Base-by-base conservation (phyloP, 2,797 vertebrate species). In the Tapera naevia region DNA sequence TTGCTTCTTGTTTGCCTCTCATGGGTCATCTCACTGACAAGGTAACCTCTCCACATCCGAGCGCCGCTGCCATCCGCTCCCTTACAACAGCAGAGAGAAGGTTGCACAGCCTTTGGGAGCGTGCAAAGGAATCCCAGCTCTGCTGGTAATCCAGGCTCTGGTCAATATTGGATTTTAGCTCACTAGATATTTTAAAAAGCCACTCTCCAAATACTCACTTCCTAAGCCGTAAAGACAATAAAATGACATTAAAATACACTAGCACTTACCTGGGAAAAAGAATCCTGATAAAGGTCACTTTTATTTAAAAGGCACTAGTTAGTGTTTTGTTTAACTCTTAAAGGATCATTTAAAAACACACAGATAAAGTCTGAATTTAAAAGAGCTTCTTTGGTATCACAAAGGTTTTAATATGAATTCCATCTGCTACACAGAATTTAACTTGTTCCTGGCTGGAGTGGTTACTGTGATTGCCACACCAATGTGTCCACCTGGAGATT, bases 281-380 rank as follows among this genome's bases (percentile, higher is more conserved):
- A 71, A 17, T 10, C 27, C 9, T 0, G 3, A 3, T 60, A 93
- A 93, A 95, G 66, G 80, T 91, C 88, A 84, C 16, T 84, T 64
- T 25, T 91, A 67, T 93, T 91, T 86, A 33, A 91, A 76, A 88
- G 83, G 53, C 17, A 56, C 5, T 28, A 57, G n/a, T 9, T 58
- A 35, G 25, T 71, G 28, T 83, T 94, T 88, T 89, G 32, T 78
- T 88, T 95, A 94, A 93, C 86, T 93, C 90, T 88, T 91, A 86
- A 74, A 64, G 23, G 57, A 78, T 88, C 35, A 19, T 73, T 80
- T 86, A 11, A 69, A 86, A 93, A 53, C 37, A 83, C 73, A 67
- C 33, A 17, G 80, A 71, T 67, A 39, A 65, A 80, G 28, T 57
- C 10, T 27, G 61, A 33, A 48, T 81, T 80, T 93, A 39, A 81